Conservation (phyloP, 2,888 invertebrate genomes). For the Drosophila multiciliata region DNA sequence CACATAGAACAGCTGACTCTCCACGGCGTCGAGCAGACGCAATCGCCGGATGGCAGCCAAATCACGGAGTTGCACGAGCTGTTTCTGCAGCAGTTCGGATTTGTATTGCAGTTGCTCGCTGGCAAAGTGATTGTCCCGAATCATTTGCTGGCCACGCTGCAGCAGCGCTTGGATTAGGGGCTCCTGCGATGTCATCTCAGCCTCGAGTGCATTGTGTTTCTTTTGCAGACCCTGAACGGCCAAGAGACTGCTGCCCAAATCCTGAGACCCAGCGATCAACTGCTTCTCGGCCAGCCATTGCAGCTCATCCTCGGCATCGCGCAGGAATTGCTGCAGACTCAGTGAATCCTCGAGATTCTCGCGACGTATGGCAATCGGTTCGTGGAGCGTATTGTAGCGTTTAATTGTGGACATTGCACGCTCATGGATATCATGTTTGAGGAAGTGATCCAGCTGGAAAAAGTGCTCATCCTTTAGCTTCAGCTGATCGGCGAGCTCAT, state of each 20-base stretch:
- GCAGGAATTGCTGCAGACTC: slow-evolving; percentile 93
- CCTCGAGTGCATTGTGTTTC: slow-evolving; percentile 96
- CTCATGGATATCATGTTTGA: slow-evolving; percentile 93
- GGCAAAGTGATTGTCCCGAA: slow-evolving; percentile 94
- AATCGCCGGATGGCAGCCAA: slow-evolving; percentile 89
- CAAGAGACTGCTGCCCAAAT: slow-evolving; percentile 88
- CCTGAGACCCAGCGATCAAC: slow-evolving; percentile 89
- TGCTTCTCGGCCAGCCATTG: slow-evolving; percentile 95
- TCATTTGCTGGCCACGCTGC: slow-evolving; percentile 91
- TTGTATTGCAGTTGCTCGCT: slow-evolving; percentile 86
- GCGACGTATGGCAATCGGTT: slow-evolving; percentile 95
- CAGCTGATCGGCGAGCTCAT: slow-evolving; percentile 92
- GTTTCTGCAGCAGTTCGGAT: slow-evolving; percentile 87
- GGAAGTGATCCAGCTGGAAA: slow-evolving; percentile 93
- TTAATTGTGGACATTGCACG: slow-evolving; percentile 89
- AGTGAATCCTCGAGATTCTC: slow-evolving; percentile 97
- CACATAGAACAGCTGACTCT: slow-evolving; percentile 94
- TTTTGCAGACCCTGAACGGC: slow-evolving; percentile 96
- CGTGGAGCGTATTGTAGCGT: slow-evolving; percentile 91
- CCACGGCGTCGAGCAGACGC: slow-evolving; percentile 91
- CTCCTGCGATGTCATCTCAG: slow-evolving; percentile 94
- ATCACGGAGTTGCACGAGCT: slow-evolving; percentile 90
- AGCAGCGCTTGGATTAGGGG: slow-evolving; percentile 91
- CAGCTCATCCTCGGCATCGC: slow-evolving; percentile 96
- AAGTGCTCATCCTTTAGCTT: slow-evolving; percentile 93